Conservation (phyloP, 2,888 invertebrate genomes). For the Clostera curtula region DNA sequence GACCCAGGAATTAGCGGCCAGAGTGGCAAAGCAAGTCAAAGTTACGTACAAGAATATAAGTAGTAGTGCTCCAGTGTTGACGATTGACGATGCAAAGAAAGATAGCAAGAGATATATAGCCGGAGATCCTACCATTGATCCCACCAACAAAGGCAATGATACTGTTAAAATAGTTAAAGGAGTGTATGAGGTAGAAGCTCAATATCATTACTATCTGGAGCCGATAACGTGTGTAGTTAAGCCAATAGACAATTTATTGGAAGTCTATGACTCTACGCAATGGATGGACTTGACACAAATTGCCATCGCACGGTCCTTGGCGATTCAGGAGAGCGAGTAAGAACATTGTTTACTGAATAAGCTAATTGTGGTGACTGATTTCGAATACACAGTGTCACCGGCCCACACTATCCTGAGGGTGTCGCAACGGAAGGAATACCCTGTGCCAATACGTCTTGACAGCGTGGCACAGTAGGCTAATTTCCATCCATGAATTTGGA, state of each 20-base stretch:
- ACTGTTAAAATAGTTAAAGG: conserved; percentile 71
- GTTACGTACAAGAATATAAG: conserved; percentile 68
- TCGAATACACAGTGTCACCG: too few species aligned
- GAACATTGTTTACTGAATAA: too few species aligned
- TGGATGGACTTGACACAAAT: conserved; percentile 78
- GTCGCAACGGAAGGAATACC: too few species aligned
- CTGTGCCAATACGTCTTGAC: too few species aligned
- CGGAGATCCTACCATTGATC: conserved; percentile 32
- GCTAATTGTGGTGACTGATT: too few species aligned
- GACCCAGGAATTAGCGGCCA: conserved; percentile 68
- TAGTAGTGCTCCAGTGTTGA: conserved; percentile 40
- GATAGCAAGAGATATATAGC: conserved; percentile 48
- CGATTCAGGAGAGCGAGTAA: conserved; percentile 74
- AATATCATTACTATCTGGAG: conserved; percentile 87
- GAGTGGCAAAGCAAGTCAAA: conserved; percentile 74
- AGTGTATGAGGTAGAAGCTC: conserved; percentile 73
- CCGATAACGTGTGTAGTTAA: conserved; percentile 78
- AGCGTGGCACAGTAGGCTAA: too few species aligned
- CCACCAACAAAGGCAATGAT: conserved; percentile 43
- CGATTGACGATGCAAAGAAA: conserved; percentile 52
- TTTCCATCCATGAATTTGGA: too few species aligned
- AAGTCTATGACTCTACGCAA: conserved; percentile 79
- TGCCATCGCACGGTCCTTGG: conserved; percentile 71
- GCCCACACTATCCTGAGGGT: too few species aligned
- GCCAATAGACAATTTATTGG: conserved; percentile 80